Conservation (phyloP, 1,140 invertebrate genomes). For the Euwallacea fornicatus region DNA sequence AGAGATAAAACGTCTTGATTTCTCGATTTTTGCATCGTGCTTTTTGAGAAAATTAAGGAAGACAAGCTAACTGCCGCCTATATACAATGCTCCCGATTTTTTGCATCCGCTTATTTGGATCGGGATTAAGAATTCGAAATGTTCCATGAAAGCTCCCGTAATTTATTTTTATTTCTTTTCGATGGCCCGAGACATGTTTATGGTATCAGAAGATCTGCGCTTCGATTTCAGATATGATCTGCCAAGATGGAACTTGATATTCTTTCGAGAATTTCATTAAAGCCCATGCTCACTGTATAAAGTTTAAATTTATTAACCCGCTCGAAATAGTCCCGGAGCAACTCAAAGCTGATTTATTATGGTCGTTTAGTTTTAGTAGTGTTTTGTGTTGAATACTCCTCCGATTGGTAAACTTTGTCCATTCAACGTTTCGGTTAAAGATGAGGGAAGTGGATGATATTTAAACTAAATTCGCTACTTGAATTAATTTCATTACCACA, state of each 20-base stretch:
- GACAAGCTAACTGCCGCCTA: conserved; percentile 48
- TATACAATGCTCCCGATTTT: conserved; percentile 42
- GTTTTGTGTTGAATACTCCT: too few species aligned
- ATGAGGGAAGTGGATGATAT: too few species aligned
- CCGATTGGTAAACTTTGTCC: too few species aligned
- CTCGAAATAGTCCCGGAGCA: neutral
- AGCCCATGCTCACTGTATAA: conserved; percentile 29
- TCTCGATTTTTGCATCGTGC: conserved; percentile 14
- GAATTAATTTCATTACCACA: too few species aligned
- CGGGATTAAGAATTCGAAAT: conserved; percentile 22
- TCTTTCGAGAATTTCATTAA: conserved; percentile 30
- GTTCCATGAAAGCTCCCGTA: conserved; percentile 21
- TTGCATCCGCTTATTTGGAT: conserved; percentile 16
- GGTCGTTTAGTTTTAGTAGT: conserved; percentile 1
- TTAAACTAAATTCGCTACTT: too few species aligned
- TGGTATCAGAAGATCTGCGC: conserved; percentile 38
- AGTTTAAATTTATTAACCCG: conserved; percentile 31
- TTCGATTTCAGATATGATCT: conserved; percentile 32
- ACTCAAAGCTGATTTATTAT: conserved; percentile 18
- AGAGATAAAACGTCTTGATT: conserved; percentile 30
- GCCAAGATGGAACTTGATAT: conserved; percentile 15
- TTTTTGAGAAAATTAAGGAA: conserved; percentile 41
- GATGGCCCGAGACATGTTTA: conserved; percentile 35
- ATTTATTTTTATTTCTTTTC: conserved; percentile 41
- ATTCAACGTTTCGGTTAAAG: too few species aligned